phyloP scores from a whole-genome alignment of 2,113 vertebrate species.

The Empidonax alnorum region DNA sequence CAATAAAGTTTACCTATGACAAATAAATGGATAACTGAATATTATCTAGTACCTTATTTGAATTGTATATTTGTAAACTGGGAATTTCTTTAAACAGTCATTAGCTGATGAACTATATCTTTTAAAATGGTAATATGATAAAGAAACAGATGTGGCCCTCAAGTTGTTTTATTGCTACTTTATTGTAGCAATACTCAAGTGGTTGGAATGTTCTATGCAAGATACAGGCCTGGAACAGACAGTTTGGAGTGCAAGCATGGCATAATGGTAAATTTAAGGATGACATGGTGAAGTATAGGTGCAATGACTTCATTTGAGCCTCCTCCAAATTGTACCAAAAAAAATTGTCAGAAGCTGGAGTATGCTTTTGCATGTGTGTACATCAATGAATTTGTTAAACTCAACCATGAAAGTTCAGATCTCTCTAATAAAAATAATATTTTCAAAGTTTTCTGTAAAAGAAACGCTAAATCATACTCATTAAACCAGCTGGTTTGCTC shows the following conservation, averaged over 20 bases:
- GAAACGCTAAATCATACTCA: not conserved
- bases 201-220: rapidly evolving
- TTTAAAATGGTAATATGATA: not conserved
- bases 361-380: not conserved
- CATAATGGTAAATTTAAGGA: not conserved
- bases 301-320: not conserved
- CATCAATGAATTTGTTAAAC: not conserved
- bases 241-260: not conserved
- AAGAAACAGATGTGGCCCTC: not conserved
- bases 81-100: not conserved
- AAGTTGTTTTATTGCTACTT: not conserved
- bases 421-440: not conserved
- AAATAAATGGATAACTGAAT: not conserved
- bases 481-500: not conserved
- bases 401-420: not conserved
- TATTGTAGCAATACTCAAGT: not conserved
- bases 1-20: not conserved
- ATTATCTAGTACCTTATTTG: not conserved
- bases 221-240: not conserved
- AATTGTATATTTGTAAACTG: not conserved
- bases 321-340: not conserved
- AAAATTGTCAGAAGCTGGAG: not conserved
- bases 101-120: not conserved
- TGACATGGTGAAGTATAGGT: not conserved
- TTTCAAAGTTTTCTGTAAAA: not conserved